A percentile compares a stretch with the other conserved stretches of the same genome.
These are phyloP conservation scores for Synanthedon myopaeformis DNA, from an alignment of 2,888 invertebrate species.

Conservation along the genomic window DNA sequence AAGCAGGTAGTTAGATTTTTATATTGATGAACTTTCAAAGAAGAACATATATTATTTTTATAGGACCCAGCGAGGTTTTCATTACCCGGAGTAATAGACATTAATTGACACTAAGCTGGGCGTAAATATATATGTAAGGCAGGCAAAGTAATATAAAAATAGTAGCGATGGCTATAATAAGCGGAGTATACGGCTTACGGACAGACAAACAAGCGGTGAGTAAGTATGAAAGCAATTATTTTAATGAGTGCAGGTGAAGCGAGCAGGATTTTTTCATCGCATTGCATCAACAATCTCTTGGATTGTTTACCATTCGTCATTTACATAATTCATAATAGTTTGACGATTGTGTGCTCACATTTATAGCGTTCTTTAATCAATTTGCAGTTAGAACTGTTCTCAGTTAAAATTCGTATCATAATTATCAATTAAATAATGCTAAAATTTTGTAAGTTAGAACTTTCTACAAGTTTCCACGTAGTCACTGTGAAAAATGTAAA, in stretches of 20 bases:
- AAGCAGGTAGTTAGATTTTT: too few species aligned
- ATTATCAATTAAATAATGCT: too few species aligned
- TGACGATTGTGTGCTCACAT: conserved; percentile 4
- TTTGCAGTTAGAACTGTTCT: too few species aligned
- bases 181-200: neutral
- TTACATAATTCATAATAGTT: conserved; percentile 64
- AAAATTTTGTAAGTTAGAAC: too few species aligned
- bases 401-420: too few species aligned
- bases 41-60: neutral
- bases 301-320: conserved; percentile 59
- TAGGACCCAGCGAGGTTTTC: neutral
- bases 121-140: too few species aligned
- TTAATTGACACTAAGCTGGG: too few species aligned
- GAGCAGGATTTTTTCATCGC: conserved; percentile 48
- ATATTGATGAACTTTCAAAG: too few species aligned
- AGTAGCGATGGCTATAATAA: neutral
- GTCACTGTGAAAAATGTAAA: too few species aligned
- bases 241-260: conserved; percentile 48
- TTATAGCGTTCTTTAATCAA: neutral
- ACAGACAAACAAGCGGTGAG: neutral
- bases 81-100: too few species aligned
- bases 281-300: conserved; percentile 51
- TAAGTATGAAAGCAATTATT: conserved; percentile 39
- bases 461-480: too few species aligned
- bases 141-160: neutral